phyloP scores from a whole-genome alignment of 2,797 vertebrate genomes.

The Aeoliscus strigatus region DNA sequence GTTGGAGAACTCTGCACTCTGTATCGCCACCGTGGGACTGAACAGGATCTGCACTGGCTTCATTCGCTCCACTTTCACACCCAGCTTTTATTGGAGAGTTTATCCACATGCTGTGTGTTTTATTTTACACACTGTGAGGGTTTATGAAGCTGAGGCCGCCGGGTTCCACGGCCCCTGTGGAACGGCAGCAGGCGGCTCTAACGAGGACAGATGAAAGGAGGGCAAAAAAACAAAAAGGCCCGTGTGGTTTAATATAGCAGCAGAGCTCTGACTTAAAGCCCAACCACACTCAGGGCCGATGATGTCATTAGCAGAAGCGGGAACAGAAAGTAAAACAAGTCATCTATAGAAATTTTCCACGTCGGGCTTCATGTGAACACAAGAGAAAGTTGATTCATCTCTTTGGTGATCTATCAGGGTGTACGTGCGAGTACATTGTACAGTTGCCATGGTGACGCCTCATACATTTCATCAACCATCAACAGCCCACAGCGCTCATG shows the following conservation, averaged over 20 bases:
- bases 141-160: constrained; percentile 55
- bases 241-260: constrained; percentile 62
- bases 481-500: too few species aligned
- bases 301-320: constrained; percentile 52
- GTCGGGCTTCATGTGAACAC: too few species aligned
- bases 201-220: constrained; percentile 56
- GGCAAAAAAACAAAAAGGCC: constrained; percentile 60
- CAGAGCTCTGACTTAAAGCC: constrained; percentile 48
- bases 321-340: neutral
- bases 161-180: constrained; percentile 30
- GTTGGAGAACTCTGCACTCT: constrained; percentile 10
- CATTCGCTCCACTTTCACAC: constrained; percentile 53
- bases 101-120: constrained; percentile 47
- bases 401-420: too few species aligned
- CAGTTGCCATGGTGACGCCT: too few species aligned
- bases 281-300: constrained; percentile 59
- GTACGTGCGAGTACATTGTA: too few species aligned
- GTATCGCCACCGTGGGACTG: constrained; percentile 24
- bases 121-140: constrained; percentile 56
- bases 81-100: constrained; percentile 51
- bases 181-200: constrained; percentile 43
- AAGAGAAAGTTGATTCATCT: too few species aligned
- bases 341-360: too few species aligned
- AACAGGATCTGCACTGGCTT: constrained; percentile 17
- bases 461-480: too few species aligned